Percentiles rank a stretch among this genome's conserved stretches.
These are phyloP conservation scores for Mystacornis crossleyi DNA, from an alignment of 2,113 vertebrate species.

Conservation along the genomic window DNA sequence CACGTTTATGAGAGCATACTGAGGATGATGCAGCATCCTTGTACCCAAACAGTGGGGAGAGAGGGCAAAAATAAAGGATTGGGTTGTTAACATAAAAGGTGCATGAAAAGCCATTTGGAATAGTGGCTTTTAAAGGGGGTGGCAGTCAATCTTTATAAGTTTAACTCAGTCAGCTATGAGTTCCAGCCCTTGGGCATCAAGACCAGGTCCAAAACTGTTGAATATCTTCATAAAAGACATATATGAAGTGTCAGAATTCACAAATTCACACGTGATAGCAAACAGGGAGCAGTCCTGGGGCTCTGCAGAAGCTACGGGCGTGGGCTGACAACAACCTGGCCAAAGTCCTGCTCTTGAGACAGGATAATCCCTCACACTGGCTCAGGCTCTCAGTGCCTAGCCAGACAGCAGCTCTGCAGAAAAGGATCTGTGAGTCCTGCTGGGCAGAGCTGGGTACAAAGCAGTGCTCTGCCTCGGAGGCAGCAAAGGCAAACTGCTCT, in stretches of 20 bases:
- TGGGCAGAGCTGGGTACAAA: neutral
- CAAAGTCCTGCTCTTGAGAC: neutral
- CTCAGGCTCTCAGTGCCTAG: neutral
- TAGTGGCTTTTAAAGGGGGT: neutral
- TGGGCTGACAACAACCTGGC: neutral
- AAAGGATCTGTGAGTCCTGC: neutral
- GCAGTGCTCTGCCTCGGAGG: neutral
- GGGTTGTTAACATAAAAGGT: neutral
- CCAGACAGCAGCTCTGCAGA: neutral
- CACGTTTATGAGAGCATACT: neutral
- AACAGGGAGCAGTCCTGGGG: neutral
- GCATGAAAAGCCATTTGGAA: neutral
- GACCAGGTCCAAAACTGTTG: neutral
- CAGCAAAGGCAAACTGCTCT: neutral
- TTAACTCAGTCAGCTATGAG: neutral
- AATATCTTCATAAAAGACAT: neutral
- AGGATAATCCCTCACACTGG: neutral
- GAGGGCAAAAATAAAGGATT: rapidly evolving
- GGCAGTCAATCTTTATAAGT: neutral
- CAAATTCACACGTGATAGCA: neutral
- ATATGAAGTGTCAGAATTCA: neutral
- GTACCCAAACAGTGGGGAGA: rapidly evolving
- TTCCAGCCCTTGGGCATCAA: neutral
- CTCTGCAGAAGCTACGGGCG: neutral
- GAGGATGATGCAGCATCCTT: neutral